phyloP scores from a whole-genome alignment of 1,140 invertebrate species.

The Neodiprion pinetum region DNA sequence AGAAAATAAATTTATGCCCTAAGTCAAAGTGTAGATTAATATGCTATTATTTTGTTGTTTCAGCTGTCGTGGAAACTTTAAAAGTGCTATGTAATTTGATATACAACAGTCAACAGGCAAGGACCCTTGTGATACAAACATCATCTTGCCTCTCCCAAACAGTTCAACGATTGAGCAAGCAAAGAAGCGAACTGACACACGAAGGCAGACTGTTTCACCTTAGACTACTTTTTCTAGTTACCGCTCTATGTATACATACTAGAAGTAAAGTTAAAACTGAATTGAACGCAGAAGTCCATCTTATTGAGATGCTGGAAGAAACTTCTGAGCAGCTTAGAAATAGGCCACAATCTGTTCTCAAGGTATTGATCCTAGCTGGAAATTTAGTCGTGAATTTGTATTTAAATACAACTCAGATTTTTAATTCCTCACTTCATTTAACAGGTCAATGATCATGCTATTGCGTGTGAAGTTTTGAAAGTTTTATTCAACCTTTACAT shows the following conservation, averaged over 20 bases:
- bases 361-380: slow-evolving; percentile 25
- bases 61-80: slow-evolving; percentile 77
- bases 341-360: slow-evolving; percentile 39
- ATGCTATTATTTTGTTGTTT: slow-evolving; percentile 58
- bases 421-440: slow-evolving; percentile 40
- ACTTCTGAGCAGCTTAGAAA: slow-evolving; percentile 60
- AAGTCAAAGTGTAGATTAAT: slow-evolving; percentile 41
- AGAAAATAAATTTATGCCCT: slow-evolving; percentile 6
- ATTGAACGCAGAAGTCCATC: slow-evolving; percentile 79
- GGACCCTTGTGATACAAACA: slow-evolving; percentile 74
- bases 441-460: slow-evolving; percentile 71
- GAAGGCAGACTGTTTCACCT: slow-evolving; percentile 88
- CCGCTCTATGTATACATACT: slow-evolving; percentile 77
- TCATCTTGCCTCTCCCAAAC: slow-evolving; percentile 73
- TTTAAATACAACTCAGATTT: slow-evolving; percentile 26
- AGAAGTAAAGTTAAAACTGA: slow-evolving; percentile 77
- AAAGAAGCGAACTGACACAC: slow-evolving; percentile 65
- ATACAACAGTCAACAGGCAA: slow-evolving; percentile 78
- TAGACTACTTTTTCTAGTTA: slow-evolving; percentile 87
- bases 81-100: slow-evolving; percentile 92
- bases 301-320: slow-evolving; percentile 82
- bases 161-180: slow-evolving; percentile 76
- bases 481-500: slow-evolving; percentile 84
- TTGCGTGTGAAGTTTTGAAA: slow-evolving; percentile 87
- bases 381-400: slow-evolving; percentile 13